Evolutionary conservation across 2,797 vertebrate genomes (phyloP).

Genomic region (Pangasius larnaudii): DNA sequence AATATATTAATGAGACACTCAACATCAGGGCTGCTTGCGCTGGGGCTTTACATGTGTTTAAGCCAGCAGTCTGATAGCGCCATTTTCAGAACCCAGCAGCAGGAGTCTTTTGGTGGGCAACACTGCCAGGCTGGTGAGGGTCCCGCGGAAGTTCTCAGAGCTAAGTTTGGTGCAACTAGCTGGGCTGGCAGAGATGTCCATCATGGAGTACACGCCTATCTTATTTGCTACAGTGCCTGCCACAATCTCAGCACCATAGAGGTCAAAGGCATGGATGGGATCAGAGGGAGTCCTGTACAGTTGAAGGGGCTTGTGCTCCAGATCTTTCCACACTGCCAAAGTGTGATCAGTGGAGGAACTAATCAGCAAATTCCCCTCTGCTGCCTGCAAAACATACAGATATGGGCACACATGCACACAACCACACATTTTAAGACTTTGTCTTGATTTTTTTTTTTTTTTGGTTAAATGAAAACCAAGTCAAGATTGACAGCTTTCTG

Average conservation of each 20-base stretch:
- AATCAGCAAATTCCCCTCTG: slow-evolving; percentile 89
- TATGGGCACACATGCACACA: neutral
- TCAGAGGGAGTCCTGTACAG: slow-evolving; percentile 92
- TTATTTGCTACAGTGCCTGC: slow-evolving; percentile 94
- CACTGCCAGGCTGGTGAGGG: slow-evolving; percentile 91
- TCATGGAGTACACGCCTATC: slow-evolving; percentile 93
- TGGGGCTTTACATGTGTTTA: slow-evolving; percentile 59
- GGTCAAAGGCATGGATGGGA: slow-evolving; percentile 92
- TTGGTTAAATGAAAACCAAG: neutral
- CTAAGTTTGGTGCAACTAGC: slow-evolving; percentile 91
- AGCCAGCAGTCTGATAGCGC: slow-evolving; percentile 88
- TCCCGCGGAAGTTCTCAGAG: slow-evolving; percentile 97
- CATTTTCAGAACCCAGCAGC: slow-evolving; percentile 94
- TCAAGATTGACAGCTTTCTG: neutral
- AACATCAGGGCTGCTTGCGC: slow-evolving; percentile 17
- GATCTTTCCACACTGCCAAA: slow-evolving; percentile 92
- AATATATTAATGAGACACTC: slow-evolving; percentile 25
- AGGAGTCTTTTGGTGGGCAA: slow-evolving; percentile 95
- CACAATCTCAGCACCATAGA: slow-evolving; percentile 90
- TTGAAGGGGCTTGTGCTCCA: slow-evolving; percentile 92
- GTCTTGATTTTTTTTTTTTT: neutral
- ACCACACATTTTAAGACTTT: neutral
- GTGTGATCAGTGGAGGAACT: slow-evolving; percentile 96
- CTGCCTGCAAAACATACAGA: slow-evolving; percentile 77
- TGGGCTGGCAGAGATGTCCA: slow-evolving; percentile 85